phyloP scores from a whole-genome alignment of 2,888 invertebrate genomes.

The Gasteruption jaculator region DNA sequence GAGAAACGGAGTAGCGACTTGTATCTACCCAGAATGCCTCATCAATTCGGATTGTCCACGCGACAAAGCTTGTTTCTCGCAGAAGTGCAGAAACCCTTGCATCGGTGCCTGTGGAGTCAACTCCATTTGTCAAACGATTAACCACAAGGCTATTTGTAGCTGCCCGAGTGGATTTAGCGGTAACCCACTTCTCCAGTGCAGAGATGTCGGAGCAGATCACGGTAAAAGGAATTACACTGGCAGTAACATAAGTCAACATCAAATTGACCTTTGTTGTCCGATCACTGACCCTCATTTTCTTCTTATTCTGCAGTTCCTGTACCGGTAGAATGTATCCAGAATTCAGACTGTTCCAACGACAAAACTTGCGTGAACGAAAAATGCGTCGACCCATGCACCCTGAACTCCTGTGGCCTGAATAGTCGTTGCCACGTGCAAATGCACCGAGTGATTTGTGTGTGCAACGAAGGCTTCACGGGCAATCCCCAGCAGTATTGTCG shows the following conservation, averaged over 20 bases:
- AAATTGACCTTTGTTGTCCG: constrained; percentile 2
- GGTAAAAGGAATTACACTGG: no score
- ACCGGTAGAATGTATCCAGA: constrained; percentile 73
- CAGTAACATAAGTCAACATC: no score
- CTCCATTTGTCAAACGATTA: constrained; percentile 72
- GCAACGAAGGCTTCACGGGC: constrained; percentile 78
- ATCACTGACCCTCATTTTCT: constrained; percentile 21
- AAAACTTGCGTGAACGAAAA: constrained; percentile 74
- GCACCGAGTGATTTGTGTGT: constrained; percentile 78
- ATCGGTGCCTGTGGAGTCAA: constrained; percentile 78
- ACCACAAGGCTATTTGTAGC: constrained; percentile 79
- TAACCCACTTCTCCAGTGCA: constrained; percentile 72
- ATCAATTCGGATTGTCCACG: constrained; percentile 84
- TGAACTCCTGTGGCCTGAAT: constrained; percentile 70
- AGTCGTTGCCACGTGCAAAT: constrained; percentile 74
- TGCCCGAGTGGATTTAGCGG: constrained; percentile 78
- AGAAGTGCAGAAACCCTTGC: constrained; percentile 82
- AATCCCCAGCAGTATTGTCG: constrained; percentile 76
- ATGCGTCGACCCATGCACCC: constrained; percentile 72
- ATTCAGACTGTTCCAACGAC: constrained; percentile 76
- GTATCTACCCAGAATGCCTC: constrained; percentile 82
- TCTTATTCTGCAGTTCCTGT: constrained; percentile 49
- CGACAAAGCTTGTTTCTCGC: constrained; percentile 74
- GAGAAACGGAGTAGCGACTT: constrained; percentile 66
- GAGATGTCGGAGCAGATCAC: no score